Evolutionary conservation across 2,888 invertebrate species (phyloP).

Genomic region (Polyommatus iphigenia): DNA sequence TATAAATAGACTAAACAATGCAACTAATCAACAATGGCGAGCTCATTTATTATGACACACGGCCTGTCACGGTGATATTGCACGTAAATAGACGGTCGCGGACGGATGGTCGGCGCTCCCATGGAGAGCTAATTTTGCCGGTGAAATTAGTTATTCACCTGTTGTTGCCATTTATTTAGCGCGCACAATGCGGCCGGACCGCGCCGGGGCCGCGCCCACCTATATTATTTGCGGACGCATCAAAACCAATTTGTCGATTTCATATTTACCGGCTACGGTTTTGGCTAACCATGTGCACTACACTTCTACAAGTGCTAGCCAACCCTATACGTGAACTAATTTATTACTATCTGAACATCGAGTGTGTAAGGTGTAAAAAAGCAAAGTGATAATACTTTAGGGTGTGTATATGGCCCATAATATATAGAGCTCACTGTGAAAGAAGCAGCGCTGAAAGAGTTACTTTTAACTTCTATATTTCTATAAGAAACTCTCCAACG

Average conservation of each 20-base stretch:
- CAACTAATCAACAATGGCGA: constrained; percentile 31
- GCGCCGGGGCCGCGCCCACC: constrained; percentile 61
- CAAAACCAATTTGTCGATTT: constrained; percentile 59
- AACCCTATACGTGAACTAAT: too few species aligned
- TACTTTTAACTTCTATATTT: too few species aligned
- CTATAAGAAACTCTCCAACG: too few species aligned
- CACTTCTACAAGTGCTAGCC: neutral
- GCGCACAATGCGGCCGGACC: constrained; percentile 68
- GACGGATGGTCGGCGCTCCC: constrained; percentile 75
- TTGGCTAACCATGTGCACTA: neutral
- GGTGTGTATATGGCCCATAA: too few species aligned
- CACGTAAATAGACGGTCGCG: constrained; percentile 65
- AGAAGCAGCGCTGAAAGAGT: too few species aligned
- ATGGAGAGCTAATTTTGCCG: constrained; percentile 76
- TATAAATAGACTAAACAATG: constrained; percentile 39
- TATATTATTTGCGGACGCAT: constrained; percentile 68
- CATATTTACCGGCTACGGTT: constrained; percentile 43
- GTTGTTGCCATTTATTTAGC: constrained; percentile 78
- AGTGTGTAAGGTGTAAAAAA: too few species aligned
- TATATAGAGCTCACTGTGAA: too few species aligned
- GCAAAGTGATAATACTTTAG: too few species aligned
- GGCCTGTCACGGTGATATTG: constrained; percentile 58
- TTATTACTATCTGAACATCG: too few species aligned
- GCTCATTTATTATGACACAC: constrained; percentile 49
- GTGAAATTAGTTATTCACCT: constrained; percentile 80